These are phyloP conservation scores for Columba livia DNA, from an alignment of 2,113 vertebrate species.

Conservation along the genomic window DNA sequence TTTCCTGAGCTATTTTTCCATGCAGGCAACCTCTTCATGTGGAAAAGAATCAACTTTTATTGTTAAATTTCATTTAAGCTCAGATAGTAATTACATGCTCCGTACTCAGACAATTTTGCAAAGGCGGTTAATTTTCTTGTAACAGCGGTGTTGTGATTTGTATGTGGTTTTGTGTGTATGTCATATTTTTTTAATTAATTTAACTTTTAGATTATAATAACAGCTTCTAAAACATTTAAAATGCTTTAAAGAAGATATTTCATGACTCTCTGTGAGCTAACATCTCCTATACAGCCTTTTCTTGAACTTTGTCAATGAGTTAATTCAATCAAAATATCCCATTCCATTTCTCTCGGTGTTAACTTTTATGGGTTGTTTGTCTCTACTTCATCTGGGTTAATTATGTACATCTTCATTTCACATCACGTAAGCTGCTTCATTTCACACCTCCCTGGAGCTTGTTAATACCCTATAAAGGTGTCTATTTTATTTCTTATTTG, in stretches of 20 bases:
- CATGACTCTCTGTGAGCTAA: background rate
- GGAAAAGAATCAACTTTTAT: background rate
- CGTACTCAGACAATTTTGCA: background rate
- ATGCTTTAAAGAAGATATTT: background rate
- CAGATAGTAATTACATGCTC: background rate
- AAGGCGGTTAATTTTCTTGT: background rate
- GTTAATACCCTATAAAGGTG: background rate
- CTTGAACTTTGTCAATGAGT: background rate
- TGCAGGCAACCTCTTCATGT: background rate
- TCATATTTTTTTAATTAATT: too few relatives aligned
- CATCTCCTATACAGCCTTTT: background rate
- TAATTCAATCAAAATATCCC: background rate
- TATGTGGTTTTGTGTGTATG: background rate
- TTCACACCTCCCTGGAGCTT: background rate
- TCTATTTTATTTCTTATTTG: background rate
- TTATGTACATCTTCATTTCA: background rate
- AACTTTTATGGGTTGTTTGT: background rate
- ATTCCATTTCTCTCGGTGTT: background rate
- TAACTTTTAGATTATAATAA: too few relatives aligned
- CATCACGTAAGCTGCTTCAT: background rate
- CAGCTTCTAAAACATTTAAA: background rate
- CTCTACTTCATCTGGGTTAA: background rate
- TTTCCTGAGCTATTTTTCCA: background rate
- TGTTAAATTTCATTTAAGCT: background rate
- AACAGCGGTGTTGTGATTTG: too few relatives aligned